Evolutionary conservation across 1,140 invertebrate genomes (phyloP).

Genomic region (Drosophila kohkoa): DNA sequence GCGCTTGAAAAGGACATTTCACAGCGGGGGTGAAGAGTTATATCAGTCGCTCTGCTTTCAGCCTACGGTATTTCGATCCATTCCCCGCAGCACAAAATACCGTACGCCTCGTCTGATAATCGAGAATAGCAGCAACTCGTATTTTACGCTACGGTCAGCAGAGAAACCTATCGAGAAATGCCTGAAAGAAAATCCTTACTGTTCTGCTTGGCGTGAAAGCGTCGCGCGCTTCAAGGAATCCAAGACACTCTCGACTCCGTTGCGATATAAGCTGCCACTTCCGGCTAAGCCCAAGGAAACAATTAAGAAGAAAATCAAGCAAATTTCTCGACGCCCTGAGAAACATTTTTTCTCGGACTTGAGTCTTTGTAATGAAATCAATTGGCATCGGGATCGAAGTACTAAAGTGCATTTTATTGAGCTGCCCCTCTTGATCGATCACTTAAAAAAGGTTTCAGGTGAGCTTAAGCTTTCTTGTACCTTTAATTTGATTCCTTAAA

Average conservation of each 20-base stretch:
- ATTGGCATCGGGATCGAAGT: conserved; percentile 1
- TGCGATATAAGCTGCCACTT: not conserved
- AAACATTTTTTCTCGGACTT: conserved; percentile 56
- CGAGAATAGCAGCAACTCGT: not conserved
- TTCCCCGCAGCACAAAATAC: not conserved
- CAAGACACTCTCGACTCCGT: not conserved
- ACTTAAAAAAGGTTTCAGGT: conserved; percentile 56
- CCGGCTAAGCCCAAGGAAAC: not conserved
- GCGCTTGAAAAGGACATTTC: not conserved
- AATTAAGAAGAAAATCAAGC: not conserved
- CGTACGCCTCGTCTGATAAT: not conserved
- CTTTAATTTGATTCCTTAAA: not conserved
- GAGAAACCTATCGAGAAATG: not conserved
- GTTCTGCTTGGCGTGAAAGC: not conserved
- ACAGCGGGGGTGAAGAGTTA: not conserved
- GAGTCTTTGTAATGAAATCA: conserved; percentile 46
- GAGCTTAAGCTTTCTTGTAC: not conserved
- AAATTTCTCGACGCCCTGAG: not conserved
- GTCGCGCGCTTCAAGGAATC: not conserved
- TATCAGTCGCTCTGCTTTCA: not conserved
- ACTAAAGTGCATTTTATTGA: conserved; percentile 30
- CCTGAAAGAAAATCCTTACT: not conserved
- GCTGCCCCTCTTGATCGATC: conserved; percentile 32
- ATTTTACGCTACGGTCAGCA: not conserved
- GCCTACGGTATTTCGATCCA: not conserved